Conservation (phyloP, 2,888 invertebrate species). For the Lamellibrachia satsuma region DNA sequence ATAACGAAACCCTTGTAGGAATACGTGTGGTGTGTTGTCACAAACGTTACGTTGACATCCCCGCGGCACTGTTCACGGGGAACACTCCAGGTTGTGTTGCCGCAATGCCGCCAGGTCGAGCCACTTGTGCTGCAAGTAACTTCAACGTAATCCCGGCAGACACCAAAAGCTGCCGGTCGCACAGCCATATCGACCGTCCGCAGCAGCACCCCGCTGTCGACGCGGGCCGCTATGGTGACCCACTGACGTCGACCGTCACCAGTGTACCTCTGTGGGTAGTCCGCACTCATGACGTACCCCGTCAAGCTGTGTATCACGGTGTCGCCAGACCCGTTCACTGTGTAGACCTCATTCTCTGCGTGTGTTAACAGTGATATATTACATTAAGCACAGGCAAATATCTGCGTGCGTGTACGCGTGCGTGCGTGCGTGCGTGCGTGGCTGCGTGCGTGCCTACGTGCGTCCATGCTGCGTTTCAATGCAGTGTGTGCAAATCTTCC, state of each 20-base stretch:
- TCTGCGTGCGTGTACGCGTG: not conserved
- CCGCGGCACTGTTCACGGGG: not conserved
- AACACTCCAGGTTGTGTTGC: not conserved
- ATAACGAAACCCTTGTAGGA: conserved; percentile 8
- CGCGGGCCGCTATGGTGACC: not conserved
- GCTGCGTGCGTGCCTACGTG: too few species aligned
- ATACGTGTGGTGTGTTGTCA: not conserved
- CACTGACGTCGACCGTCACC: not conserved
- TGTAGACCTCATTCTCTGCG: not conserved
- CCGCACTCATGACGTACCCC: not conserved
- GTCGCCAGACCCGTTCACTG: not conserved
- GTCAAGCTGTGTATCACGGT: not conserved
- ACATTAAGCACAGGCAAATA: too few species aligned
- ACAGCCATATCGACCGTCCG: not conserved
- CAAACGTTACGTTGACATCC: not conserved
- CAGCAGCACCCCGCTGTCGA: not conserved
- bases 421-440: too few species aligned
- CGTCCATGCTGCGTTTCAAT: not conserved
- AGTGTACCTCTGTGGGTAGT: not conserved
- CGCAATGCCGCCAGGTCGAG: not conserved
- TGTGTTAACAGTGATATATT: not conserved
- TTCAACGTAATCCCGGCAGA: not conserved
- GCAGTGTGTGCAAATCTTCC: not conserved
- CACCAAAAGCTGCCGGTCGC: not conserved
- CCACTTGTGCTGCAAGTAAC: not conserved